Base-by-base conservation (phyloP, 2,113 vertebrate species). In the Ranitomeya variabilis region DNA sequence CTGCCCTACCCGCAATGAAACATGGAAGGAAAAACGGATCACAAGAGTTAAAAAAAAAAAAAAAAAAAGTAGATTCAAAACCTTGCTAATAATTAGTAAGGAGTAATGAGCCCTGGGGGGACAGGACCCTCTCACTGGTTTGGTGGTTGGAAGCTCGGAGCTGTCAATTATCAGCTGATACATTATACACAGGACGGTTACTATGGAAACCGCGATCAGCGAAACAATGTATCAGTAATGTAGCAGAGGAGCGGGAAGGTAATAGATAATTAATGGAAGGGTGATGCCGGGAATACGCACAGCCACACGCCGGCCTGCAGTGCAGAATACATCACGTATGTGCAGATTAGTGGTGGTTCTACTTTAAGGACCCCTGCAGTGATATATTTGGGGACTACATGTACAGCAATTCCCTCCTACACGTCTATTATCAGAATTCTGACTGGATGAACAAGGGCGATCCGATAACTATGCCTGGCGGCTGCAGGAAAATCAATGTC, bases 101-200 rank as follows among this genome's bases (percentile, higher is more conserved):
- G 51, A 31, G 64, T 81, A 31, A 71, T 82, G 59, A 82, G 23
- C 57, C 1, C 6, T 2, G 51, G 62, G 81, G 66, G 23, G 1
- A 7, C 18, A 10, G 51, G 15, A 55, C 54, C 54, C 69, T 85
- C 67, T 21, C 54, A 37, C 54, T 73, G 59, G 51, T 59, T 12
- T 11, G 67, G 52, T 45, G 16, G 52, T 76, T 74, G 57, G 76
- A 74, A 74, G 31, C 83, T 76, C 69, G 7, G 54, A 85, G 83
- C 67, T 73, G 83, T 85, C 83, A 74, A 85, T 85, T 76, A 85
- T 21, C 15, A 11, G 66, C 67, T 85, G 69, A 74, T 74, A 85
- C 31, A 60, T 74, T 73, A 26, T 66, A 37, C 69, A 76, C 12
- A 54, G 55, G 55, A 60, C 18, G 12, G 83, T 60, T 57, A 23